A percentile compares a stretch with the other conserved stretches of the same genome.
These are phyloP conservation scores for Cantharis flavilabris DNA, from an alignment of 2,888 invertebrate species.

Conservation along the genomic window DNA sequence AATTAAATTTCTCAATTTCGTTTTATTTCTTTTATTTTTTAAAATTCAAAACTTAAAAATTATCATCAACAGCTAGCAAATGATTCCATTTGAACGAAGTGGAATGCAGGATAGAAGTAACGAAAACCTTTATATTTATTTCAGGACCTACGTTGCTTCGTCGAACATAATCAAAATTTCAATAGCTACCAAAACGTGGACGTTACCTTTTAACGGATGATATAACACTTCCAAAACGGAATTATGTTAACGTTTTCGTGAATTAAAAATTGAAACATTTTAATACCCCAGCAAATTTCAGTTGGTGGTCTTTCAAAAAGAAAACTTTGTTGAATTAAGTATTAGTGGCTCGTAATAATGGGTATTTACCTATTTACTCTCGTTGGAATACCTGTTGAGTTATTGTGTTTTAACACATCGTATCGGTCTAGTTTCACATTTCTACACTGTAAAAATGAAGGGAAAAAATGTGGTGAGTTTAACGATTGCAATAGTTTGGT, in stretches of 20 bases:
- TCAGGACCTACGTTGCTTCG: not conserved
- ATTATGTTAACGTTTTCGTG: not conserved
- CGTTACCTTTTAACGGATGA: not conserved
- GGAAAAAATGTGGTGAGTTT: not conserved
- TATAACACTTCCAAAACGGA: not conserved
- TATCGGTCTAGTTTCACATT: slow-evolving; percentile 1
- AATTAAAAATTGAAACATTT: not conserved
- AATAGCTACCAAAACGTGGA: not conserved
- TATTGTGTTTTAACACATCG: slow-evolving; percentile 12
- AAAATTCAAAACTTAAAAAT: no score
- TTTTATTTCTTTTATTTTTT: no score
- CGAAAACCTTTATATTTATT: not conserved
- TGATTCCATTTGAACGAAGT: not conserved
- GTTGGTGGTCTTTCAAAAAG: not conserved
- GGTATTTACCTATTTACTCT: slow-evolving; percentile 12
- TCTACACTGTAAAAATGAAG: not conserved
- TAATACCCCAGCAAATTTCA: not conserved
- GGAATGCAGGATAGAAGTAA: not conserved
- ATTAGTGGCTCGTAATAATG: slow-evolving; percentile 8
- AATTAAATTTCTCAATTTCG: no score
- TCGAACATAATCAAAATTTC: not conserved
- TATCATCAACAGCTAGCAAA: no score
- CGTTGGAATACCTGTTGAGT: slow-evolving; percentile 16
- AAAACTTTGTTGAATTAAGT: slow-evolving; percentile 3
- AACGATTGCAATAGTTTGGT: not conserved